These are phyloP conservation scores for Hydropotes inermis DNA, from an alignment of 2,113 vertebrate species.

Conservation along the genomic window DNA sequence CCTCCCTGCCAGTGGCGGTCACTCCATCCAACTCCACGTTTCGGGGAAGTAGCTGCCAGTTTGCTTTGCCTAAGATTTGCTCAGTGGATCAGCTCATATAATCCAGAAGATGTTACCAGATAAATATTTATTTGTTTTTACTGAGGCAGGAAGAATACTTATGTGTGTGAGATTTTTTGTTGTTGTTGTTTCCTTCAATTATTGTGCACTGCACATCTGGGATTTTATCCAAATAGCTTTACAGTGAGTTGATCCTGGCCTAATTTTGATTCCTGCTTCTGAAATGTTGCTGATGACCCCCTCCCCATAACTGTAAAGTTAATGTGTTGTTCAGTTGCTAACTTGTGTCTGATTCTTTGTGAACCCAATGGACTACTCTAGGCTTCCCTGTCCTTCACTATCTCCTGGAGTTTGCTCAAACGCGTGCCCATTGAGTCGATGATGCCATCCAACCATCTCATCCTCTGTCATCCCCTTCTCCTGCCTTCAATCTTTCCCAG, in stretches of 20 bases:
- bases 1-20: not conserved
- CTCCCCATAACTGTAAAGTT: not conserved
- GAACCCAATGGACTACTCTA: not conserved
- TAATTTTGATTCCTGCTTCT: not conserved
- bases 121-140: not conserved
- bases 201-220: not conserved
- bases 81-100: not conserved
- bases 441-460: not conserved
- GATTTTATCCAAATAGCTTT: not conserved
- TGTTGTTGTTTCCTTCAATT: not conserved
- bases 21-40: not conserved
- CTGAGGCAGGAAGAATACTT: not conserved
- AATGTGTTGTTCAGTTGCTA: not conserved
- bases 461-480: not conserved
- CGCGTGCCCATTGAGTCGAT: accelerated
- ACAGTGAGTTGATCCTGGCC: not conserved
- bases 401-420: not conserved
- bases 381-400: not conserved
- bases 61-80: not conserved
- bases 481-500: not conserved
- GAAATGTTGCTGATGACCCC: not conserved
- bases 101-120: not conserved
- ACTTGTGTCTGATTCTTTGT: not conserved
- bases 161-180: not conserved
- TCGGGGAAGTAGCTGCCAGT: not conserved